Conservation (phyloP, 2,797 vertebrate species). For the Macropodus opercularis region DNA sequence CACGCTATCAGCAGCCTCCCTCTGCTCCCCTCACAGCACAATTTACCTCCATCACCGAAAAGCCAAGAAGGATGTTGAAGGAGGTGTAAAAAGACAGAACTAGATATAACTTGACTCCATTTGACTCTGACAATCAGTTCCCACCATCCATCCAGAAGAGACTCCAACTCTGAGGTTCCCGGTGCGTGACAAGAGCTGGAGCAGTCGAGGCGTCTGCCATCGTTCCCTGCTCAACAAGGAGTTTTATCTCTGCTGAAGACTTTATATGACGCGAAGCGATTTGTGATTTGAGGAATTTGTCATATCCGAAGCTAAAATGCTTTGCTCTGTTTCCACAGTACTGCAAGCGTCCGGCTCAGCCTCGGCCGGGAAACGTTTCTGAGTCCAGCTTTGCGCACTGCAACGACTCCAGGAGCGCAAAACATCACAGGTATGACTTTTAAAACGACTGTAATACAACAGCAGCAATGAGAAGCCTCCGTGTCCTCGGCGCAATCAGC, state of each 20-base stretch:
- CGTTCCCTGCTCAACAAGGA: background rate
- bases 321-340: conserved; percentile 73
- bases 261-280: no score
- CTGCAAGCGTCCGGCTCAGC: conserved; percentile 67
- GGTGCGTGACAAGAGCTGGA: background rate
- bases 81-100: conserved; percentile 12
- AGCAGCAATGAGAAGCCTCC: conserved; percentile 39
- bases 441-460: conserved; percentile 21
- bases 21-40: background rate
- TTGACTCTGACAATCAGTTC: conserved; percentile 22
- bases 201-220: no score
- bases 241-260: no score
- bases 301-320: no score
- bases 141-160: background rate
- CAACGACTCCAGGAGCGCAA: conserved; percentile 61
- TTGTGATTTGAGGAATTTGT: no score
- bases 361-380: conserved; percentile 52
- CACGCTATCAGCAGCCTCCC: conserved; percentile 10
- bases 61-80: background rate
- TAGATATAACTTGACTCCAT: conserved; percentile 18
- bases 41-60: background rate
- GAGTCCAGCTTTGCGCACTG: conserved; percentile 66
- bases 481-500: conserved; percentile 43
- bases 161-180: background rate
- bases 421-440: conserved; percentile 74